Conservation (phyloP, 2,888 invertebrate genomes). For the Cantharis flavilabris region DNA sequence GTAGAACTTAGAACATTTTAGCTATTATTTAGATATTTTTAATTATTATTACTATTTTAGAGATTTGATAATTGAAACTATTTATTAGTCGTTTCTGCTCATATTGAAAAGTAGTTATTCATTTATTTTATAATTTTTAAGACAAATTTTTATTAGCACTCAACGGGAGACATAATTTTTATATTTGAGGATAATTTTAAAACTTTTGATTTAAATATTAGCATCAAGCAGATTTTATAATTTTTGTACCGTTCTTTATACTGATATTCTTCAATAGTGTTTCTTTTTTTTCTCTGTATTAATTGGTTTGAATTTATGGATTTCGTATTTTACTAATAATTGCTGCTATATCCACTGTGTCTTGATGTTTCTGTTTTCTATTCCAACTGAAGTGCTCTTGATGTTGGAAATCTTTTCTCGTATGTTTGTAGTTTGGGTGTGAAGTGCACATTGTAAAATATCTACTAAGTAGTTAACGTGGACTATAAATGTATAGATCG, state of each 20-base stretch:
- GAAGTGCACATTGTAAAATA: too few relatives aligned
- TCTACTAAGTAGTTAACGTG: too few relatives aligned
- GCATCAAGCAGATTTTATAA: neutral
- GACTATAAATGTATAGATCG: too few relatives aligned
- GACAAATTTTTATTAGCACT: neutral
- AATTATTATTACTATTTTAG: neutral
- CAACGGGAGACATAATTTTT: neutral
- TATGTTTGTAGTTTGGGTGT: too few relatives aligned
- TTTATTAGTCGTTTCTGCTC: neutral
- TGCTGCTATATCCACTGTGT: neutral
- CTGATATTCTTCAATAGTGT: neutral
- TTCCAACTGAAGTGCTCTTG: neutral
- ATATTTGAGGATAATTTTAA: too few relatives aligned
- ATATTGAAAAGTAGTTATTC: neutral
- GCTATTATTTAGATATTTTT: neutral
- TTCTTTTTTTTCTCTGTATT: neutral
- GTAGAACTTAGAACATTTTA: neutral
- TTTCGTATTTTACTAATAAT: neutral
- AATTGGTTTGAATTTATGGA: neutral
- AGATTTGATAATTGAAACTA: neutral
- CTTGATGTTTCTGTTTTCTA: neutral
- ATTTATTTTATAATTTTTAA: neutral
- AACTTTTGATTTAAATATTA: neutral
- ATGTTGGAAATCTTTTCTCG: neutral
- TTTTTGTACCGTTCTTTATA: neutral